Conservation (phyloP, 2,113 vertebrate species). For the Otolemur garnettii region DNA sequence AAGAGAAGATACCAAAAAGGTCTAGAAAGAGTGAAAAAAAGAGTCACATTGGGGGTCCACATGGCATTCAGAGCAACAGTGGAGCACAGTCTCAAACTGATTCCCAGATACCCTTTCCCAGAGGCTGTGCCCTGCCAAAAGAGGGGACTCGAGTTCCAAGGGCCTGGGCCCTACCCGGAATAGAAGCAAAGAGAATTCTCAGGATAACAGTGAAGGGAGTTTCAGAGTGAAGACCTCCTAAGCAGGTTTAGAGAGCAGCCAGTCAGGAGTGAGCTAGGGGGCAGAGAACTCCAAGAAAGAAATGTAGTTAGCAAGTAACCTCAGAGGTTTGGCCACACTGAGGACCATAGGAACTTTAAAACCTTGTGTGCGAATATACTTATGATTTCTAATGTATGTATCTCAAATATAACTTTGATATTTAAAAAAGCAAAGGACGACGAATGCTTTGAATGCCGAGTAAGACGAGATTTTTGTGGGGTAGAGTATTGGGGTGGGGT, state of each 20-base stretch:
- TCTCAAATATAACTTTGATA: not conserved
- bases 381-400: not conserved
- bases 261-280: not conserved
- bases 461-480: not conserved
- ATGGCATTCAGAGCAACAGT: not conserved
- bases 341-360: not conserved
- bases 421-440: not conserved
- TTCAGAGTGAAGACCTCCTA: not conserved
- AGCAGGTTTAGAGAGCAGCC: not conserved
- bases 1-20: not conserved
- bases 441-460: not conserved
- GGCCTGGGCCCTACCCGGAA: not conserved
- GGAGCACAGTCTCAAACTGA: not conserved
- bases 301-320: not conserved
- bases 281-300: not conserved
- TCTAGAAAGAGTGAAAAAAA: not conserved
- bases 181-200: not conserved
- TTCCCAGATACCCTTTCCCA: not conserved
- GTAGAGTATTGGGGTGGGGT: not conserved
- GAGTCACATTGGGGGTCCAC: not conserved
- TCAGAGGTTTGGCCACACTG: not conserved
- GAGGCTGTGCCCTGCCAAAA: not conserved
- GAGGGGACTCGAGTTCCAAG: not conserved
- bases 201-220: not conserved
- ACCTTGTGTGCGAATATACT: not conserved